These are phyloP conservation scores for Drosophila ochracea DNA, from an alignment of 2,888 invertebrate genomes.

Conservation along the genomic window DNA sequence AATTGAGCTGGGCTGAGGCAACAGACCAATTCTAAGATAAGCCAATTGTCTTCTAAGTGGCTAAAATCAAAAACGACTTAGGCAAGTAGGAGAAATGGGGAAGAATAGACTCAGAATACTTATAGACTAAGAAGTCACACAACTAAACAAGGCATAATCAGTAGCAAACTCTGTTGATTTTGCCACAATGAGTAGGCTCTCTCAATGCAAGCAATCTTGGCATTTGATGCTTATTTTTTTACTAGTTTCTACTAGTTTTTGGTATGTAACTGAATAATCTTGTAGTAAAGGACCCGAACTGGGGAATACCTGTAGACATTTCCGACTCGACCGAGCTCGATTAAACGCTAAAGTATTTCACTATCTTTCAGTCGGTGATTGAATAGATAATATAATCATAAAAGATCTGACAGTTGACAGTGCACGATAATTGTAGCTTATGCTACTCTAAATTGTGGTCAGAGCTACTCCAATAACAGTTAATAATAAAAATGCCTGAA, in stretches of 20 bases:
- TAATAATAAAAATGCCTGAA: slow-evolving; percentile 20
- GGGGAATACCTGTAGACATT: neutral
- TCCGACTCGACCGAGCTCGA: neutral
- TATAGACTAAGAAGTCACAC: neutral
- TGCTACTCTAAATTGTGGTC: slow-evolving; percentile 29
- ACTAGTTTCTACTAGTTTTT: no score
- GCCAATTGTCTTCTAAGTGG: no score
- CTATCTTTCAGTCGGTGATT: neutral
- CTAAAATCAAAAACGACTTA: neutral
- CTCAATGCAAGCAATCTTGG: neutral
- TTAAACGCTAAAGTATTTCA: neutral
- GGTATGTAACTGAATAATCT: neutral
- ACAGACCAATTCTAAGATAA: no score
- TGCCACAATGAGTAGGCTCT: neutral
- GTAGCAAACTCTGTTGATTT: no score
- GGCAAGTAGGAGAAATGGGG: neutral
- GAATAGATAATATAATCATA: neutral
- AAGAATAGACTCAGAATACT: neutral
- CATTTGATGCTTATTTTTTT: neutral
- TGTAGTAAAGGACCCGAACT: neutral
- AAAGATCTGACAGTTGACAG: neutral
- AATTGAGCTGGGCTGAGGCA: no score
- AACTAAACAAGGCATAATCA: neutral
- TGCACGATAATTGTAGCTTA: neutral
- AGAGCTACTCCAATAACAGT: slow-evolving; percentile 43